Base-by-base conservation (phyloP, 2,113 vertebrate genomes). In the Falcunculus frontatus region DNA sequence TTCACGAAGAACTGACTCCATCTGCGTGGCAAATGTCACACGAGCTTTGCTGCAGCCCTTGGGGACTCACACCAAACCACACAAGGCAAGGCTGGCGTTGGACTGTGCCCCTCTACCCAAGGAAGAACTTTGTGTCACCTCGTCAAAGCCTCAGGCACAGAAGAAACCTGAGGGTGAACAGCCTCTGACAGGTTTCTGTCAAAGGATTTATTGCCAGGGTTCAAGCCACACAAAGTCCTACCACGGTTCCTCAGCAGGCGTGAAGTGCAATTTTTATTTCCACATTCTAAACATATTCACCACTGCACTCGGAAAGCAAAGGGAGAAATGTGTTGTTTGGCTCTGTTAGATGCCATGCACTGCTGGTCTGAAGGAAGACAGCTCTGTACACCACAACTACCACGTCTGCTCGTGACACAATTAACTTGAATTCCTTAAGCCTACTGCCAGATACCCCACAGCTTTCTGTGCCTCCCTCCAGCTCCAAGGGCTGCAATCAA, bases 231-330 rank as follows among this genome's bases (percentile, higher is more conserved):
- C 5, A 9, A 67, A 90, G n/a, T 13, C 17, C n/a, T 67, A 39
- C 47, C 3, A 0, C 2, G 11, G 42, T 3, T 79, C 37, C 53
- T 79, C 67, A 47, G 70, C 39, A 72, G 55, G 53, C 0, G 0
- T 0, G 4, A 65, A 67, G 12, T 1, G 0, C 23, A 35, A 15
- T 12, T 84, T 92, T 42, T 42, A n/a, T 63, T 87, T 69, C 42
- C 46, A 70, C 46, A 42, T 30, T 62, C 55, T 57, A 27, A 87
- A 32, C 1, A 1, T 21, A 16, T 7, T 57, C 44, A 10, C 16
- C 18, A 20, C 8, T 21, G 35, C 14, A 20, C 35, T 16, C 37
- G 33, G 22, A 77, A 73, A 86, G 62, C 33, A n/a, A 22, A 64
- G 0, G 2, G 42, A 46, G 26, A 7, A 32, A 42, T 1, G 16